Conservation (phyloP, 2,797 vertebrate species). For the Hemibagrus guttatus region DNA sequence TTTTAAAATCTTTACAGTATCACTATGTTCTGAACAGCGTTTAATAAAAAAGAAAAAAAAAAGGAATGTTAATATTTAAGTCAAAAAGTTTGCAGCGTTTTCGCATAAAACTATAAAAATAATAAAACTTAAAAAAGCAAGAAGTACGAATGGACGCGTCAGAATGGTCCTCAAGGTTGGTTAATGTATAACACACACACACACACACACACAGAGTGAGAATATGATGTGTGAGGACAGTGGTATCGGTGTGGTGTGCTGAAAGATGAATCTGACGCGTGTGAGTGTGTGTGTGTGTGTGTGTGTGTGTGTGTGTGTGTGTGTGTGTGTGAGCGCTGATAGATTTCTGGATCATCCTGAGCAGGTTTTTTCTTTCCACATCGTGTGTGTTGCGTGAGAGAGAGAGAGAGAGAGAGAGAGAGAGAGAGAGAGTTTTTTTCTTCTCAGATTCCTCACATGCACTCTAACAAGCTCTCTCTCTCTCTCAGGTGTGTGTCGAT, state of each 20-base stretch:
- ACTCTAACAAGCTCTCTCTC: background rate
- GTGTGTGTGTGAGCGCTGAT: constrained; percentile 37
- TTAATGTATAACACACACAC: constrained; percentile 1
- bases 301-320: background rate
- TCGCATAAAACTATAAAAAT: too few relatives aligned
- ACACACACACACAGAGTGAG: background rate
- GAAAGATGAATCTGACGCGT: background rate
- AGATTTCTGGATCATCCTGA: constrained; percentile 55
- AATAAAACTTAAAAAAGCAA: background rate
- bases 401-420: background rate
- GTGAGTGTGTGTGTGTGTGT: constrained; percentile 8
- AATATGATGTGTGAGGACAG: background rate
- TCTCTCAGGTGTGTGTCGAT: background rate
- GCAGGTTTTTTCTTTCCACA: constrained; percentile 52
- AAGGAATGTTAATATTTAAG: too few relatives aligned
- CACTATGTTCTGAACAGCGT: too few relatives aligned
- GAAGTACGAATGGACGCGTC: background rate
- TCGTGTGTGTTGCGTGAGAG: background rate
- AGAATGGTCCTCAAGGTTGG: background rate
- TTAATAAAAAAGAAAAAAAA: too few relatives aligned
- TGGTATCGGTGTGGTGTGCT: background rate
- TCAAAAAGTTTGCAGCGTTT: background rate
- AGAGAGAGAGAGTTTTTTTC: background rate
- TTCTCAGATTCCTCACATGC: background rate
- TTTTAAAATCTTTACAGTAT: too few relatives aligned